phyloP scores from a whole-genome alignment of 1,140 invertebrate genomes.

The Cardiocondyla obscurior region DNA sequence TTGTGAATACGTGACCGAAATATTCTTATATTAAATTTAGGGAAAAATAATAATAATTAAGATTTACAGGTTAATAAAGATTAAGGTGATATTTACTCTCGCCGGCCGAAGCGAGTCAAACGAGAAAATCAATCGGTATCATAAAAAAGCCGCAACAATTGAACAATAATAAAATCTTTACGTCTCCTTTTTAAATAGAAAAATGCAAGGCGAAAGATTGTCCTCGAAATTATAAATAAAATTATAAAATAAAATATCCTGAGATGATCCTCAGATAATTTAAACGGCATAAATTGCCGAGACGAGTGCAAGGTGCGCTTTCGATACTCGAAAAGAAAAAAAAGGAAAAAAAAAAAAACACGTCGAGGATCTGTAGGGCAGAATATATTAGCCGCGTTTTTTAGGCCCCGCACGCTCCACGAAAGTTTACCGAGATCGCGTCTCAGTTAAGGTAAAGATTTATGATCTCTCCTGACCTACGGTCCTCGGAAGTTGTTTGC shows the following conservation, averaged over 20 bases:
- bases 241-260: too few relatives aligned
- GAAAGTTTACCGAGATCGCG: slow-evolving; percentile 38
- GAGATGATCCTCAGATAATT: background rate
- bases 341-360: slow-evolving; percentile 6
- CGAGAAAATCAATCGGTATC: too few relatives aligned
- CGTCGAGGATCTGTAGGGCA: slow-evolving; percentile 7
- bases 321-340: background rate
- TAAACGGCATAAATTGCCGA: background rate
- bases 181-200: background rate
- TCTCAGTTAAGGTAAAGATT: slow-evolving; percentile 47
- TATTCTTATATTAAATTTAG: too few relatives aligned
- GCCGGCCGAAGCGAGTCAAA: too few relatives aligned
- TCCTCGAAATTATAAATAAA: background rate
- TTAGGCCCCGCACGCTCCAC: slow-evolving; percentile 20
- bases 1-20: too few relatives aligned
- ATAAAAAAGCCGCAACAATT: too few relatives aligned
- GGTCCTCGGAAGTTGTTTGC: slow-evolving; percentile 43
- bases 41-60: too few relatives aligned
- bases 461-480: slow-evolving; percentile 47
- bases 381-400: slow-evolving; percentile 32
- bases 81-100: too few relatives aligned
- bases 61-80: too few relatives aligned
- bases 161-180: too few relatives aligned
- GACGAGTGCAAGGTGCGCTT: background rate
- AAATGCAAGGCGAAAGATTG: background rate